Percentiles rank a stretch among this genome's conserved stretches.
phyloP scores from a whole-genome alignment of 2,888 invertebrate species.

The Podotricha telesiphe region DNA sequence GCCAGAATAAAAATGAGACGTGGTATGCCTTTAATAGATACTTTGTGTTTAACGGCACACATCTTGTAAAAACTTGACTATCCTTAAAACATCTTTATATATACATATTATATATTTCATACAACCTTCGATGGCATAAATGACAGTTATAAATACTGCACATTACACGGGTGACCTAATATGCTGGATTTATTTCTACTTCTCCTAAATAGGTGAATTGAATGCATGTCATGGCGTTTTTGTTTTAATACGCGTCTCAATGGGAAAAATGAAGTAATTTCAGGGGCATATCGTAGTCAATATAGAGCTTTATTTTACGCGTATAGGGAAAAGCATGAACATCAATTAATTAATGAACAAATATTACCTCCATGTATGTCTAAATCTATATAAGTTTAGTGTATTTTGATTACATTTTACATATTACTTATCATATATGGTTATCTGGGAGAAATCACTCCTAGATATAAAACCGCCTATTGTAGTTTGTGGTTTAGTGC shows the following conservation, averaged over 20 bases:
- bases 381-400: too few species aligned
- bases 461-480: too few species aligned
- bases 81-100: conserved; percentile 13
- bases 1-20: not conserved
- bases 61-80: conserved; percentile 18
- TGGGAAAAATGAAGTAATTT: not conserved
- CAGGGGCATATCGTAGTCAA: too few species aligned
- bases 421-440: too few species aligned
- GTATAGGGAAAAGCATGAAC: too few species aligned
- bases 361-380: too few species aligned
- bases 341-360: too few species aligned
- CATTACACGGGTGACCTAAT: conserved; percentile 4
- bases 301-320: not conserved
- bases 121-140: not conserved
- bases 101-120: not conserved
- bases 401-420: too few species aligned
- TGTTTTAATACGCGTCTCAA: not conserved
- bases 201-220: conserved; percentile 4
- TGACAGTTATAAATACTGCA: conserved; percentile 4
- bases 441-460: too few species aligned
- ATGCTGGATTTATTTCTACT: not conserved
- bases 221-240: not conserved
- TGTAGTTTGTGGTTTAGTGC: too few species aligned
- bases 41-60: not conserved
- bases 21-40: not conserved